A percentile compares a stretch with the other conserved stretches of the same genome.
Conservation (phyloP, 2,888 invertebrate species). For the Drosophila percnosoma region DNA sequence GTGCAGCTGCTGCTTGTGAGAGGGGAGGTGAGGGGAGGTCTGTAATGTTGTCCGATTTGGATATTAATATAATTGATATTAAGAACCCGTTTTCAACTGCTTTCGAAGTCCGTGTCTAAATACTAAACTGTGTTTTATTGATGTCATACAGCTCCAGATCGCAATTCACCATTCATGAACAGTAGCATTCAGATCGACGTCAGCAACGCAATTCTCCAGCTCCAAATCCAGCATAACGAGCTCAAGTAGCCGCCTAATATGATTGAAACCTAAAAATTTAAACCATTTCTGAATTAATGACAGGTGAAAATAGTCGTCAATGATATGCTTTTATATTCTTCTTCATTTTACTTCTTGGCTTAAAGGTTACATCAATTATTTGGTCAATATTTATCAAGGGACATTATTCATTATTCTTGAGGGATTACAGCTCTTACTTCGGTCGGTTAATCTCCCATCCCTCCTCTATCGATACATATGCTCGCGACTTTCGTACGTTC, state of each 20-base stretch:
- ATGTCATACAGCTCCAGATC: background rate
- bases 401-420: no score
- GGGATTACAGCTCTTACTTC: background rate
- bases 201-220: background rate
- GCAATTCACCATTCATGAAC: background rate
- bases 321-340: no score
- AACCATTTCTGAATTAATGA: background rate
- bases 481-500: no score
- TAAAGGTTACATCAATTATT: background rate
- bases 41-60: background rate
- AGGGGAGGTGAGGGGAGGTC: background rate
- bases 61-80: no score
- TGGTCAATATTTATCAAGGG: fast-evolving
- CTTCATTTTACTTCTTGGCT: background rate
- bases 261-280: background rate
- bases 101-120: background rate
- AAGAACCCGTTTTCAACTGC: background rate
- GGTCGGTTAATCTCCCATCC: no score
- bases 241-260: background rate
- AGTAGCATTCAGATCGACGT: background rate
- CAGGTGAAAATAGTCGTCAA: background rate
- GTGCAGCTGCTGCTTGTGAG: background rate
- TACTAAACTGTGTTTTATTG: background rate
- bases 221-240: background rate
- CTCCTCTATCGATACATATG: no score